Base-by-base conservation (phyloP, 2,888 invertebrate species). In the Acanthosoma haemorrhoidale region DNA sequence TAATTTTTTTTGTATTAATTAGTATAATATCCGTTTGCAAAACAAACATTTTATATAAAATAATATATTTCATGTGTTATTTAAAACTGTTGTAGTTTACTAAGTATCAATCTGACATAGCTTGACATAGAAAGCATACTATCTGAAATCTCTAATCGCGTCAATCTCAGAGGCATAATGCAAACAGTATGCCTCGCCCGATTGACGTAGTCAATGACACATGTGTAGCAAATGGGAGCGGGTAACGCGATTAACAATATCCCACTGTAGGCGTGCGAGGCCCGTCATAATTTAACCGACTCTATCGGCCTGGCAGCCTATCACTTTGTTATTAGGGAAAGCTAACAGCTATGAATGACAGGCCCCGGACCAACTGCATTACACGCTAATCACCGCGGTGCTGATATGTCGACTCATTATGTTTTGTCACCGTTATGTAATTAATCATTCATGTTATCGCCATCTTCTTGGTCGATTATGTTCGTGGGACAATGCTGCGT, bases 351-450 rank as follows among this genome's bases (percentile, higher is more conserved):
- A 21, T 51, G 4, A 51, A 51, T 51, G n/a, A 6, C 25, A n/a
- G 8, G 51, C 21, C 3, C 18, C 25, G 21, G 29, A 51, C 51
- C 21, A 51, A 51, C 51, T 51, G 51, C 25, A 51, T 51, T 51
- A 51, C 51, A 51, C 29, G 51, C 51, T 51, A 51, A 51, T 51
- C 51, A 51, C 51, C 51, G 6, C 5, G n/a, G n/a, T n/a, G 16
- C 51, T 51, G 51, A 51, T 51, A 51, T 51, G 51, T 51, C 51
- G 51, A 51, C 25, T 51, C 51, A 51, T 51, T 51, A 51, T 51
- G 51, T 51, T 51, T 51, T 51, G 51, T 51, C 29, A 25, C 51
- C 51, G 25, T 51, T 51, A 51, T 25, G 51, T 51, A 51, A 51
- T 51, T 51, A 51, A 51, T 51, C 51, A 51, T 25, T 13, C 4